phyloP scores from a whole-genome alignment of 2,888 invertebrate species.

The Deilephila porcellus region DNA sequence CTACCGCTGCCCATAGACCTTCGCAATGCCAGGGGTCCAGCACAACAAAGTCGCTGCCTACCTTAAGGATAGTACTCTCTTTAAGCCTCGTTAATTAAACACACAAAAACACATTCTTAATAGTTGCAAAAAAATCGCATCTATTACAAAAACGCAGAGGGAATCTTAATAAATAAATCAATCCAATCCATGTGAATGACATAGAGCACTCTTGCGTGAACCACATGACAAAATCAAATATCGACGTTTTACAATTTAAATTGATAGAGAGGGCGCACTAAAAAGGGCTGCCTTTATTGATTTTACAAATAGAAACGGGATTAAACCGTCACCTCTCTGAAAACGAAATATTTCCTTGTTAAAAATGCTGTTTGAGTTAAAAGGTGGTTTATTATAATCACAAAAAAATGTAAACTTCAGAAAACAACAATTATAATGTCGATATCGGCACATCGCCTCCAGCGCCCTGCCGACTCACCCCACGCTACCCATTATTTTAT shows the following conservation, averaged over 20 bases:
- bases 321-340: conserved; percentile 2
- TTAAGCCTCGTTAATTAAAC: no score
- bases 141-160: not conserved
- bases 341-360: conserved; percentile 7
- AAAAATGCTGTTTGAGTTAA: conserved; percentile 15
- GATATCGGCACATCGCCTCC: conserved; percentile 79
- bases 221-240: conserved; percentile 49
- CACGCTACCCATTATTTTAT: conserved; percentile 83
- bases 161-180: conserved; percentile 30
- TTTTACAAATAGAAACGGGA: conserved; percentile 29
- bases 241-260: conserved; percentile 78
- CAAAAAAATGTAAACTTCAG: conserved; percentile 72
- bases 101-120: not conserved
- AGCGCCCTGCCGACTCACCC: conserved; percentile 66
- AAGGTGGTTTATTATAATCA: not conserved
- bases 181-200: not conserved
- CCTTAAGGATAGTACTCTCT: no score
- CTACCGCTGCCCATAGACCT: no score
- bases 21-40: no score
- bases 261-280: conserved; percentile 50
- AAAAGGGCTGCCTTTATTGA: conserved; percentile 13
- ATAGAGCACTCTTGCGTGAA: conserved; percentile 36
- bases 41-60: no score
- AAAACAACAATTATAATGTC: conserved; percentile 83
- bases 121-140: not conserved